Conservation (phyloP, 2,113 vertebrate genomes). For the Carettochelys insculpta region DNA sequence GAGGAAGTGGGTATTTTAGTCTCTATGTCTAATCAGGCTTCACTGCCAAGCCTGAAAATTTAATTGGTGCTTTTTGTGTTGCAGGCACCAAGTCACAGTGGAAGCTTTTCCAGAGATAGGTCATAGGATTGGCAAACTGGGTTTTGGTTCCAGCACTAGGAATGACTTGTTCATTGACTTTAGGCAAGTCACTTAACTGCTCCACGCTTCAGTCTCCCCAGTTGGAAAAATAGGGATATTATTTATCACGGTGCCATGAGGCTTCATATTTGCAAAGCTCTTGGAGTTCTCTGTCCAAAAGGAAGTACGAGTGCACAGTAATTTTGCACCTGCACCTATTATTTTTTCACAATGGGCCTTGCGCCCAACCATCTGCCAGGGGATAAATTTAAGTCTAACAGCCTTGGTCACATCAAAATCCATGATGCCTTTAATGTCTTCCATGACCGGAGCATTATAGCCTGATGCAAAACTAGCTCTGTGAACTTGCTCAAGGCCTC, state of each 20-base stretch:
- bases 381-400: background rate
- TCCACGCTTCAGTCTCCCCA: background rate
- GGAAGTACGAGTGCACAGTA: background rate
- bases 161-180: background rate
- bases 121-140: background rate
- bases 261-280: background rate
- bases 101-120: background rate
- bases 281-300: background rate
- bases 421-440: background rate
- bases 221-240: background rate
- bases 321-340: background rate
- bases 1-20: background rate
- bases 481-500: background rate
- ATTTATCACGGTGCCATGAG: background rate
- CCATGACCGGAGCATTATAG: background rate
- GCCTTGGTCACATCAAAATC: background rate
- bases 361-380: background rate
- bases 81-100: background rate
- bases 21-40: background rate
- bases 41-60: background rate
- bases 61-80: background rate
- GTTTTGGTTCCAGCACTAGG: background rate
- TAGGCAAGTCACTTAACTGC: background rate
- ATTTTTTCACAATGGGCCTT: background rate
- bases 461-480: background rate